A percentile compares a stretch with the other conserved stretches of the same genome.
phyloP scores from a whole-genome alignment of 2,797 vertebrate genomes.

The Sciaenops ocellatus region DNA sequence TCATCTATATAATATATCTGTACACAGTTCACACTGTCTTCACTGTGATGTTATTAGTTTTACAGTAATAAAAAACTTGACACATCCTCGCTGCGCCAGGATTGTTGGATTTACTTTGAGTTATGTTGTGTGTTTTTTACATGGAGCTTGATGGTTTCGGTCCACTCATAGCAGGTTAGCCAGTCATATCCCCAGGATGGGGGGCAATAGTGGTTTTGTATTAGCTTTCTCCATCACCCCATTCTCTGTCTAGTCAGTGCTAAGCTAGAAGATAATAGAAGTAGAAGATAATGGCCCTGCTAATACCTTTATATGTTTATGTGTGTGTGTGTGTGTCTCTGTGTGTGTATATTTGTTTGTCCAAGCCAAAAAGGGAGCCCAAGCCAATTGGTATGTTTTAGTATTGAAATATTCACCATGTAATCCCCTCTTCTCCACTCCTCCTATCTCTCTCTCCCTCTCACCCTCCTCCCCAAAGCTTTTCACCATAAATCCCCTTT shows the following conservation, averaged over 20 bases:
- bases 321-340: slow-evolving; percentile 28
- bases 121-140: not conserved
- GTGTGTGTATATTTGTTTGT: slow-evolving; percentile 31
- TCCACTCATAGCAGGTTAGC: slow-evolving; percentile 63
- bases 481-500: slow-evolving; percentile 85
- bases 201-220: slow-evolving; percentile 31
- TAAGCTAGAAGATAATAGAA: slow-evolving; percentile 64
- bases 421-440: slow-evolving; percentile 83
- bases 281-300: slow-evolving; percentile 52
- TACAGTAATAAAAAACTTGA: slow-evolving; percentile 12
- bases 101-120: not conserved
- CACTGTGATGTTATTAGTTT: slow-evolving; percentile 45
- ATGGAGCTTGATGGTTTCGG: slow-evolving; percentile 32
- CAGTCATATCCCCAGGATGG: slow-evolving; percentile 51
- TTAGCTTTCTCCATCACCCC: slow-evolving; percentile 65
- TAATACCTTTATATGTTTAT: slow-evolving; percentile 55
- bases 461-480: slow-evolving; percentile 76
- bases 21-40: slow-evolving; percentile 2
- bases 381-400: slow-evolving; percentile 77
- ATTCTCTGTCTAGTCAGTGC: slow-evolving; percentile 46
- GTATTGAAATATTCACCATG: slow-evolving; percentile 82
- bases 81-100: not conserved
- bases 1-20: slow-evolving; percentile 16
- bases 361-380: slow-evolving; percentile 55
- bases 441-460: slow-evolving; percentile 73